phyloP scores from a whole-genome alignment of 1,140 invertebrate genomes.

The Magallana angulata region DNA sequence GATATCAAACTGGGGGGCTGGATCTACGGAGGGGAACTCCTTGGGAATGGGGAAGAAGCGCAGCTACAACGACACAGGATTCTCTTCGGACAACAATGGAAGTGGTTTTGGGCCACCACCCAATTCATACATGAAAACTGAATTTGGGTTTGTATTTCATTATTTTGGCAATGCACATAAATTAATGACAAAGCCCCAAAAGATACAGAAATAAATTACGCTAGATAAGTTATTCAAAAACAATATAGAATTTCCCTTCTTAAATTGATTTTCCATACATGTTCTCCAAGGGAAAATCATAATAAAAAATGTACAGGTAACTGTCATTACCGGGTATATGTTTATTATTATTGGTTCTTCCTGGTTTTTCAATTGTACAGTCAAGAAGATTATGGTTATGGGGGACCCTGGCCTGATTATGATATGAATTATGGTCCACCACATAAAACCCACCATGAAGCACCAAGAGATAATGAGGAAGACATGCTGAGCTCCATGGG shows the following conservation, averaged over 20 bases:
- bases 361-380: neutral
- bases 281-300: too few relatives aligned
- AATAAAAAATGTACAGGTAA: too few relatives aligned
- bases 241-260: too few relatives aligned
- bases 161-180: too few relatives aligned
- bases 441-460: neutral
- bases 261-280: too few relatives aligned
- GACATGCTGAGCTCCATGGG: conserved; percentile 21
- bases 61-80: neutral
- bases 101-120: neutral
- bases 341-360: too few relatives aligned
- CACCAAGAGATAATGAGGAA: neutral
- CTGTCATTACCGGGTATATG: too few relatives aligned
- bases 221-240: too few relatives aligned
- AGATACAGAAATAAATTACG: too few relatives aligned
- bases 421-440: neutral
- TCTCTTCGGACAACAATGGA: conserved; percentile 14
- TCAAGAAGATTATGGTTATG: conserved; percentile 39
- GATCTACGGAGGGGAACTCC: neutral
- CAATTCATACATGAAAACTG: neutral
- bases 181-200: too few relatives aligned
- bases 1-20: conserved; percentile 12
- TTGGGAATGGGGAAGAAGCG: neutral
- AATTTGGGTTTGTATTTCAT: neutral
- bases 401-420: conserved; percentile 25